Evolutionary conservation across 2,113 vertebrate species (phyloP), one percentile per base, ranked within the genome.

Genomic region (Entomyzon cyanotis): DNA sequence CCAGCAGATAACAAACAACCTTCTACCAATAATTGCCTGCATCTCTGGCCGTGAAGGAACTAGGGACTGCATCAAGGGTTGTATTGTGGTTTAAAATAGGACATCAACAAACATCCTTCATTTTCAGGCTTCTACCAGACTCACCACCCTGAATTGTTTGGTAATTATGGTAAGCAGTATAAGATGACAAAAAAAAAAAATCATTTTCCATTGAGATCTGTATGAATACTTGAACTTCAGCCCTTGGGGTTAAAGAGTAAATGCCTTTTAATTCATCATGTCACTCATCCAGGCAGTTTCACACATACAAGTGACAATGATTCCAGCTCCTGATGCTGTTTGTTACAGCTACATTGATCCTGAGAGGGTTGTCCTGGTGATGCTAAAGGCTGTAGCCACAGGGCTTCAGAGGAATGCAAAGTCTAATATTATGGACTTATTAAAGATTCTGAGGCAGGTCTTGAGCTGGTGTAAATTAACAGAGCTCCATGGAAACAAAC

Each of bases 401-500:
- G 80, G 69, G 62, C 44, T 89, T 75, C 60, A 53, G 53, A 71
- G 53, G 68, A 94, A 95, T 68, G 86, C 53, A 50, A 30, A 87
- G 60, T 58, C 42, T 89, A 71, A 81, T 92, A 78, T 65, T 89
- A 68, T 27, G 16, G 31, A 31, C 24, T 92, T 89, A 92, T 87
- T 96, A 94, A 94, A 84, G 68, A 94, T 79, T 89, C 73, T 22
- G 9, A 78, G 49, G 37, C 73, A 80, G 68, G 52, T 80, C 87
- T 96, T 74, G 27, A 94, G 68, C 69, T 47, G 73, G 68, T 78
- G 63, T 64, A 93, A 46, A 46, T 46, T 20, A 46, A 46, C 44
- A 46, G 44, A 89, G 44, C 73, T 94, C 92, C 83, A 90, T 84
- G 76, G 90, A 93, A 96, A 96, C 85, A 90, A 86, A 93, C 56